Conservation (phyloP, 2,888 invertebrate genomes). For the Lissonota sp. region DNA sequence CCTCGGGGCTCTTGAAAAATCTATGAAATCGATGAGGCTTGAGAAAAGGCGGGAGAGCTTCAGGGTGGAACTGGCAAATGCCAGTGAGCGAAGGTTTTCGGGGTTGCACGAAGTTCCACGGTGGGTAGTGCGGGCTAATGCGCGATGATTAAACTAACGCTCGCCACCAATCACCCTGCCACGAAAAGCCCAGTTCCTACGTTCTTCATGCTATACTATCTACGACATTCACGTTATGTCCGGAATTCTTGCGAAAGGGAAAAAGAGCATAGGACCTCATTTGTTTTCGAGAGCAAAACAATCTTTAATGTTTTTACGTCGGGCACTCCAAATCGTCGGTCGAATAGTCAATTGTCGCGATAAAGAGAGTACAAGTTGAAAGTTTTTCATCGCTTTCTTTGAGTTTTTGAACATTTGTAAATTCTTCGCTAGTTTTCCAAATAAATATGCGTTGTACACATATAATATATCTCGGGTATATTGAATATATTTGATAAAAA, state of each 20-base stretch:
- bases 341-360: no score
- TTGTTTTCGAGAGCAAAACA: background rate
- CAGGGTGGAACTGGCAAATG: constrained; percentile 54
- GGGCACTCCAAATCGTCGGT: no score
- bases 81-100: constrained; percentile 58
- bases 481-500: no score
- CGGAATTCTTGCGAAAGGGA: no score
- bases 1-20: constrained; percentile 32
- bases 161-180: constrained; percentile 82
- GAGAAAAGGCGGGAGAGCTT: constrained; percentile 57
- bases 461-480: no score
- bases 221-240: constrained; percentile 19
- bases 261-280: no score
- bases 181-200: constrained; percentile 77
- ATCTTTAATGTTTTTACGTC: no score
- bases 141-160: constrained; percentile 83
- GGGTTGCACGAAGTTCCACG: constrained; percentile 55
- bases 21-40: constrained; percentile 45
- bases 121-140: constrained; percentile 75
- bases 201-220: constrained; percentile 21
- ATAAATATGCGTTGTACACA: no score
- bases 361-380: no score
- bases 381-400: no score
- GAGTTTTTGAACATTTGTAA: no score
- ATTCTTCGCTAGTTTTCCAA: no score